These are phyloP conservation scores for Drosophila mettleri DNA, from an alignment of 2,888 invertebrate species.

Conservation along the genomic window DNA sequence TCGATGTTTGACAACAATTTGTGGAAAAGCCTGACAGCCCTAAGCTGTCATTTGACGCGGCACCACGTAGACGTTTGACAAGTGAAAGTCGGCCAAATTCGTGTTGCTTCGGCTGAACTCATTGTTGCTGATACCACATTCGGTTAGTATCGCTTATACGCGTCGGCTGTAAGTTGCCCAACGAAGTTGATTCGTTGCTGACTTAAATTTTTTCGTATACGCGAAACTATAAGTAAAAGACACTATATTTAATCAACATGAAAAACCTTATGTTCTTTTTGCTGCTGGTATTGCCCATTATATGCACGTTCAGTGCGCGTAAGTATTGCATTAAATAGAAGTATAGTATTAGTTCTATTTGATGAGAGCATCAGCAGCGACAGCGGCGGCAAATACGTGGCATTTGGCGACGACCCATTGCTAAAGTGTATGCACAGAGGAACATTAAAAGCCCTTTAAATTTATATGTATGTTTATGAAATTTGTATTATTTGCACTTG, in stretches of 20 bases:
- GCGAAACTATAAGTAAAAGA: constrained; percentile 31
- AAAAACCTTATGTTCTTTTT: constrained; percentile 88
- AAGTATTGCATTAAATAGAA: constrained; percentile 84
- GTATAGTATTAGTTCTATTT: neutral
- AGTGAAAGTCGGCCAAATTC: constrained; percentile 67
- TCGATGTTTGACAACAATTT: neutral
- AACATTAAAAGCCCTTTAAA: neutral
- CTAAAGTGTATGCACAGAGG: neutral
- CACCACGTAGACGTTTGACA: constrained; percentile 74
- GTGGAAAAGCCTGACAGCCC: constrained; percentile 39
- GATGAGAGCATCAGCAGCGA: neutral
- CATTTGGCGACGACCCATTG: constrained; percentile 26
- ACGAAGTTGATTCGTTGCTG: constrained; percentile 31
- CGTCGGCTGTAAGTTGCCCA: constrained; percentile 41
- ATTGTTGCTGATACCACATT: constrained; percentile 48
- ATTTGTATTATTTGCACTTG: neutral
- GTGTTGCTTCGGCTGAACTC: constrained; percentile 53
- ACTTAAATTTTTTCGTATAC: constrained; percentile 32
- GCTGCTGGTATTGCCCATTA: constrained; percentile 89
- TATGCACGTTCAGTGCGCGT: constrained; percentile 90
- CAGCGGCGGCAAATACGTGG: constrained; percentile 52
- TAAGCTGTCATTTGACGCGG: constrained; percentile 61
- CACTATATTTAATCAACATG: constrained; percentile 85
- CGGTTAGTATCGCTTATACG: constrained; percentile 51
- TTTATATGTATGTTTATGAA: neutral